Conservation (phyloP, 1,140 invertebrate genomes). For the Drosophila pallidifrons region DNA sequence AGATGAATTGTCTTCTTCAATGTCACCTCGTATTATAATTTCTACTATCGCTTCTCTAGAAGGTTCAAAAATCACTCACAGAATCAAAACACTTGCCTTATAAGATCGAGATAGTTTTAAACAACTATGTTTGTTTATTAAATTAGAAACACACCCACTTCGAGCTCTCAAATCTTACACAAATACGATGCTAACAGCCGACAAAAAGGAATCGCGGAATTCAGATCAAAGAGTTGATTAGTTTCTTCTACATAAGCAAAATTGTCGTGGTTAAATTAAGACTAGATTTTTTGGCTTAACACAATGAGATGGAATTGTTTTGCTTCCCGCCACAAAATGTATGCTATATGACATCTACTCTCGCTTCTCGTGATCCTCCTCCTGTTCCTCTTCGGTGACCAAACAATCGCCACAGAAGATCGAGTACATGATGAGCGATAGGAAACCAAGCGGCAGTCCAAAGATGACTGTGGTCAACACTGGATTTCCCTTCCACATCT, state of each 20-base stretch:
- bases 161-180: neutral
- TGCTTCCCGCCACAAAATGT: neutral
- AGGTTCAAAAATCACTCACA: neutral
- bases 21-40: no score
- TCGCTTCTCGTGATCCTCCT: slow-evolving; percentile 86
- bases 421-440: slow-evolving; percentile 97
- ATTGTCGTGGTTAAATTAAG: slow-evolving; percentile 45
- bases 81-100: slow-evolving; percentile 17
- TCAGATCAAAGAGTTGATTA: neutral
- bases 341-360: slow-evolving; percentile 66
- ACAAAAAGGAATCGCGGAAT: neutral
- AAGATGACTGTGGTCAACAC: slow-evolving; percentile 94
- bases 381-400: slow-evolving; percentile 95
- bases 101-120: slow-evolving; percentile 49
- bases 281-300: slow-evolving; percentile 52
- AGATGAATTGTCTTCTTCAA: no score
- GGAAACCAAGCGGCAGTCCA: slow-evolving; percentile 94
- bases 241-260: slow-evolving; percentile 25
- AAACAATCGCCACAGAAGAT: slow-evolving; percentile 97
- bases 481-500: slow-evolving; percentile 97
- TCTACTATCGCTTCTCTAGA: no score
- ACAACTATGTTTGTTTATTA: slow-evolving; percentile 73
- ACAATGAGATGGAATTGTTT: slow-evolving; percentile 37
- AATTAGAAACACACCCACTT: slow-evolving; percentile 58
- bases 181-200: slow-evolving; percentile 11